Evolutionary conservation across 2,797 vertebrate genomes (phyloP).

Genomic region (Hylomyscus alleni): DNA sequence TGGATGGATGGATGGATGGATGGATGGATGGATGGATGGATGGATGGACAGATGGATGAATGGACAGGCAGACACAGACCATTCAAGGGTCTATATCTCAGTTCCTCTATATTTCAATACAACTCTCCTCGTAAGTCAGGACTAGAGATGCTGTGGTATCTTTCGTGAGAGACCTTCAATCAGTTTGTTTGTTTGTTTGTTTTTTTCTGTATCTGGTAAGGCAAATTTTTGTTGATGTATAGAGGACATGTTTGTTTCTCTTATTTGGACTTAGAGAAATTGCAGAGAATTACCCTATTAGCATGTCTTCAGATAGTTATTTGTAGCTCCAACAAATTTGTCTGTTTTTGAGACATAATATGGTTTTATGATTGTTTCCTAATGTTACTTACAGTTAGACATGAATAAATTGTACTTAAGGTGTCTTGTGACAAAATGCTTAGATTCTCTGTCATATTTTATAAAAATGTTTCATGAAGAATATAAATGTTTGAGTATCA

Average conservation of each 20-base stretch:
- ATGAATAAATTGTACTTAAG: constrained; percentile 9
- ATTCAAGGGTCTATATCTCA: neutral
- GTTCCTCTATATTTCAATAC: neutral
- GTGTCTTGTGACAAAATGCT: neutral
- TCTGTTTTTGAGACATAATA: neutral
- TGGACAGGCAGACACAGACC: no score
- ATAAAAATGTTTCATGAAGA: neutral
- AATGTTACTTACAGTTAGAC: neutral
- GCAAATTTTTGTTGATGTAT: neutral
- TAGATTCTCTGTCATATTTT: constrained; percentile 20
- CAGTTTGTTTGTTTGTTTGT: neutral
- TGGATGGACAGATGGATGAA: no score
- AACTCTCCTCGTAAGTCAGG: neutral
- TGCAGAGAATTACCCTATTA: neutral
- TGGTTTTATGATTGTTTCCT: constrained; percentile 43
- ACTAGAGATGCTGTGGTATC: neutral
- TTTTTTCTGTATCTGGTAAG: neutral
- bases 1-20: no score
- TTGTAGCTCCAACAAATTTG: neutral
- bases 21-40: no score
- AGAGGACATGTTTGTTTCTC: neutral
- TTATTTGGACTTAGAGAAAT: neutral
- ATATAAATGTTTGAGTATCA: neutral
- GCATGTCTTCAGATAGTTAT: neutral
- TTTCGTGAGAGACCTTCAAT: neutral